Conservation (phyloP, 2,888 invertebrate genomes). For the Hoplodrina blanda region DNA sequence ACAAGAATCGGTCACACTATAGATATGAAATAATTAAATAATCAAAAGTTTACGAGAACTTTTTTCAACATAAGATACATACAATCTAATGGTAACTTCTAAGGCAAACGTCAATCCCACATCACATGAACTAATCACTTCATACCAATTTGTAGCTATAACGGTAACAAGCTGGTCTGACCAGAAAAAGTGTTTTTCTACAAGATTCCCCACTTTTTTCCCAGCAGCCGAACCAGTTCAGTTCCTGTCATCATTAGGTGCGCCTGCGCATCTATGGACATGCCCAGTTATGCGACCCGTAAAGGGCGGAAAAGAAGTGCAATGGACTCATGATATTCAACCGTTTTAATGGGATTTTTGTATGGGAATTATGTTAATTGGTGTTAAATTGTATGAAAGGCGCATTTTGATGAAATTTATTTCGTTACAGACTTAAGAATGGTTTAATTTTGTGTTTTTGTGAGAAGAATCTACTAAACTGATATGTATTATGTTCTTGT, state of each 20-base stretch:
- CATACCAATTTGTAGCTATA: constrained; percentile 60
- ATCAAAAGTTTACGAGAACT: no score
- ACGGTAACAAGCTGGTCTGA: constrained; percentile 53
- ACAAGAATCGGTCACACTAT: no score
- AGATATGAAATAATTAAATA: no score
- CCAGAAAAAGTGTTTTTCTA: constrained; percentile 61
- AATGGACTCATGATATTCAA: constrained; percentile 59
- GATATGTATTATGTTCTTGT: not conserved
- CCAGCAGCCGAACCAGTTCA: constrained; percentile 71
- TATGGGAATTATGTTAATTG: constrained; percentile 59
- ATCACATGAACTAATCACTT: constrained; percentile 47
- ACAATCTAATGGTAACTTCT: constrained; percentile 9
- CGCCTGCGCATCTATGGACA: constrained; percentile 66
- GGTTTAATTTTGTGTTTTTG: not conserved
- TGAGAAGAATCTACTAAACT: not conserved
- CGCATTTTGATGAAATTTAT: constrained; percentile 11
- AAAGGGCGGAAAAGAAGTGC: constrained; percentile 60
- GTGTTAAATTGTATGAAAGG: constrained; percentile 28
- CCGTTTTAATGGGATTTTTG: constrained; percentile 59
- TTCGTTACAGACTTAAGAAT: not conserved
- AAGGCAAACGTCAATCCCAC: constrained; percentile 35
- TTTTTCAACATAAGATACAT: not conserved
- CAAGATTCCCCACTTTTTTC: constrained; percentile 62
- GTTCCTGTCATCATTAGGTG: constrained; percentile 78
- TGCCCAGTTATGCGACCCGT: constrained; percentile 60